phyloP scores from a whole-genome alignment of 2,888 invertebrate genomes.

The Odontothrips loti region DNA sequence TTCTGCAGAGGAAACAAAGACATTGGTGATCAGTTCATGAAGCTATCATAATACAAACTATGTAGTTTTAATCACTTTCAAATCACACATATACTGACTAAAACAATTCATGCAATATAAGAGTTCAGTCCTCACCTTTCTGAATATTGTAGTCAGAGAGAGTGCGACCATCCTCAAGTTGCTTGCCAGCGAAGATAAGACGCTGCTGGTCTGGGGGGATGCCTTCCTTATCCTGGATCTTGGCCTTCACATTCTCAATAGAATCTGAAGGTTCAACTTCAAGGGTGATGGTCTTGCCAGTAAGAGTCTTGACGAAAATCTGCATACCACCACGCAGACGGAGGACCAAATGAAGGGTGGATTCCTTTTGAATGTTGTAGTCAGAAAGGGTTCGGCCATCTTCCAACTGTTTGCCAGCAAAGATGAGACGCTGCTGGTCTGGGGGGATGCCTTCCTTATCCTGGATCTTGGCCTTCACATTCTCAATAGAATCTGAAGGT shows the following conservation, averaged over 20 bases:
- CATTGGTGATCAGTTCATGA: no score
- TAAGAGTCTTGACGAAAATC: neutral
- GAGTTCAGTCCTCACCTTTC: neutral
- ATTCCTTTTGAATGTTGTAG: constrained; percentile 7
- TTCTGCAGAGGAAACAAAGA: neutral
- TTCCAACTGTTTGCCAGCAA: neutral
- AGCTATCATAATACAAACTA: no score
- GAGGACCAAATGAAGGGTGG: neutral
- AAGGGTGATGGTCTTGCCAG: constrained; percentile 5
- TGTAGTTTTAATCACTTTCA: no score
- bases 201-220: constrained; percentile 23
- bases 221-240: neutral
- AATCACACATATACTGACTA: no score
- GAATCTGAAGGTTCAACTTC: constrained; percentile 8
- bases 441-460: constrained; percentile 4
- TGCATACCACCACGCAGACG: constrained; percentile 23
- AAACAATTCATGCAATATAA: no score
- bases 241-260: neutral
- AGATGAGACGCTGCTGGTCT: constrained; percentile 17
- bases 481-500: neutral
- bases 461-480: constrained; percentile 18
- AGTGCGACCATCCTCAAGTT: neutral
- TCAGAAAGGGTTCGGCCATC: neutral
- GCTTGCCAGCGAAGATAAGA: neutral
- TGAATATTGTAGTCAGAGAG: constrained; percentile 5